Evolutionary conservation across 2,113 vertebrate species (phyloP), one percentile per base, ranked within the genome.

Genomic region (Brachypteracias leptosomus): DNA sequence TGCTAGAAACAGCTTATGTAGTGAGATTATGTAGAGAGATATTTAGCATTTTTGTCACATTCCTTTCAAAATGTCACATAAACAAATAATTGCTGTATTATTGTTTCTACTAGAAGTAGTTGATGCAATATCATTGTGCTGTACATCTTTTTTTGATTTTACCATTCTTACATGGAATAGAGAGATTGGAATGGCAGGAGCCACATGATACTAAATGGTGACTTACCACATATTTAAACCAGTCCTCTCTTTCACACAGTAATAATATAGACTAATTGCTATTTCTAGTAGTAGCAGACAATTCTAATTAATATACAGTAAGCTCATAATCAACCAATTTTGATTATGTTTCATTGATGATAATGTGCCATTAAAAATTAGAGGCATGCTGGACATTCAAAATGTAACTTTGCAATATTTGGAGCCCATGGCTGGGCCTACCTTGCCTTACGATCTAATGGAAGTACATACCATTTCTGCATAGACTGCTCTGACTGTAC

Each of bases 21-120:
- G 71, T 72, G 78, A 92, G 82, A 88, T 49, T 54, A 76, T 73
- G 46, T 57, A 70, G 79, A 92, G 63, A 93, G 17, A 70, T 59
- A 52, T 22, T 93, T 74, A 75, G 68, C 58, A 52, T 85, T 92
- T 81, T 67, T 95, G 42, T 70, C 80, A 61, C 57, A 49, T 92
- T 89, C 54, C 91, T 85, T 87, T 38, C 52, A 92, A 85, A 91
- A 87, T 63, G 28, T 66, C 70, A 82, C 52, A 55, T 47, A 67
- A 84, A 77, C 33, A 84, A 95, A 81, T 92, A 90, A 85, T 87
- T 95, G 79, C 36, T 49, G 18, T 47, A 72, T 72, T 72, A 52
- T 44, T 78, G 65, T 81, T 91, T 86, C 58, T 92, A 35, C 26
- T 12, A 55, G 35, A 13, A 67, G 38, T 29, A 80, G 42, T 33